Evolutionary conservation across 2,113 vertebrate species (phyloP).

Genomic region (Caranx ignobilis): DNA sequence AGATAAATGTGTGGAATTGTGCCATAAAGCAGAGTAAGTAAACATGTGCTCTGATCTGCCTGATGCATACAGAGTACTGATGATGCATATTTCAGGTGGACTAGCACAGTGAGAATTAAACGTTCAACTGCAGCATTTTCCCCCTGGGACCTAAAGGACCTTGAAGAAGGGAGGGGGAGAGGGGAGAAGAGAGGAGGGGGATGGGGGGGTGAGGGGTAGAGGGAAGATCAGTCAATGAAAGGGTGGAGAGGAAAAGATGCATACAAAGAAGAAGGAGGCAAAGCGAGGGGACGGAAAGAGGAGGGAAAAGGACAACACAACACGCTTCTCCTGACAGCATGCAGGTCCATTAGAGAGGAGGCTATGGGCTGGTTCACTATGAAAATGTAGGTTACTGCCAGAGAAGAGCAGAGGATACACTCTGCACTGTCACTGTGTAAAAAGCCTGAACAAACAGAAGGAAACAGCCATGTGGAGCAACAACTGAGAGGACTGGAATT

Average conservation of each 20-base stretch:
- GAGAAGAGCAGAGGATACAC: not conserved
- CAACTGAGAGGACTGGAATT: no score
- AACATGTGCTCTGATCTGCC: not conserved
- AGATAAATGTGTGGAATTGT: not conserved
- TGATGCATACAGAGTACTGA: conserved; percentile 33
- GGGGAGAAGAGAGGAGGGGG: not conserved
- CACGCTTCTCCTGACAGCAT: not conserved
- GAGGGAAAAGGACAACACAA: not conserved
- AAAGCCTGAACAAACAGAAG: not conserved
- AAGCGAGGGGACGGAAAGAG: not conserved
- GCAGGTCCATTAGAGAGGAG: not conserved
- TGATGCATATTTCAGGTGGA: conserved; percentile 53
- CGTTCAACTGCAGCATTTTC: conserved; percentile 14
- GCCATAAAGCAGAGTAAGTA: not conserved
- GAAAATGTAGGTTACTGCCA: conserved; percentile 3
- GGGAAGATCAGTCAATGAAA: not conserved
- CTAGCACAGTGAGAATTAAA: conserved; percentile 32
- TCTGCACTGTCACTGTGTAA: no score
- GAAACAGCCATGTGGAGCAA: not conserved
- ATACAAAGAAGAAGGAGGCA: not conserved
- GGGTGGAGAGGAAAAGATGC: conserved; percentile 5
- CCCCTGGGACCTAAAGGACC: conserved; percentile 45
- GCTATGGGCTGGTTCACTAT: conserved; percentile 9
- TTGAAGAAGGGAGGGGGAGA: conserved; percentile 15
- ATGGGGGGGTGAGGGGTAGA: not conserved